phyloP scores from a whole-genome alignment of 1,140 invertebrate genomes.

The Hermatobates lingyangjiaoensis region DNA sequence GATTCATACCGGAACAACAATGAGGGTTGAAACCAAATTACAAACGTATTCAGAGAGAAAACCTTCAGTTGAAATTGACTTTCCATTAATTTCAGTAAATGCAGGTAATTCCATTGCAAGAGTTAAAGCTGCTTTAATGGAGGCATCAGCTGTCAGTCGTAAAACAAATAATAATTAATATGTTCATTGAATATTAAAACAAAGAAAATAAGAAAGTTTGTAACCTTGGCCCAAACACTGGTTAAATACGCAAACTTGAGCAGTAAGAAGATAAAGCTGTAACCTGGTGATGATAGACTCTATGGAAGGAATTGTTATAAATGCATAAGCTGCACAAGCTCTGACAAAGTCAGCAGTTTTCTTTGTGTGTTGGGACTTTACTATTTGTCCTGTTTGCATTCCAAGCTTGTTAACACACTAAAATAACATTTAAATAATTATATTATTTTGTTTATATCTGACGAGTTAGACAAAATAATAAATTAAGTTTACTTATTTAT shows the following conservation, averaged over 20 bases:
- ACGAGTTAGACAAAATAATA: conserved; percentile 4
- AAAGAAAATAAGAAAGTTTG: conserved; percentile 2
- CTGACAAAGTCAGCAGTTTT: conserved; percentile 69
- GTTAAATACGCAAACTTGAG: conserved; percentile 75
- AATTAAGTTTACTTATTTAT: neutral
- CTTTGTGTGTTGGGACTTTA: conserved; percentile 56
- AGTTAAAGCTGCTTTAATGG: conserved; percentile 70
- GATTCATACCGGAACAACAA: conserved; percentile 61
- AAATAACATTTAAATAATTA: conserved; percentile 16
- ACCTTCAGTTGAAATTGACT: conserved; percentile 46
- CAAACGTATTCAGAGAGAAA: conserved; percentile 51
- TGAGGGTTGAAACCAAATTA: conserved; percentile 62
- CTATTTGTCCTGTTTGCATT: conserved; percentile 48
- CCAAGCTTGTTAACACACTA: conserved; percentile 62
- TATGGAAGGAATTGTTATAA: conserved; percentile 88
- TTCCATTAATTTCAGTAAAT: conserved; percentile 54
- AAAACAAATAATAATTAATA: conserved; percentile 16
- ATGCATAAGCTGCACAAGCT: conserved; percentile 88
- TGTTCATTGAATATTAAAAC: neutral
- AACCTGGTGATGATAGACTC: conserved; percentile 50
- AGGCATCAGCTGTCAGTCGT: conserved; percentile 86
- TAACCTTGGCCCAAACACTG: conserved; percentile 79
- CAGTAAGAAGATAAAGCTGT: conserved; percentile 68
- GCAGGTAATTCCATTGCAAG: conserved; percentile 59
- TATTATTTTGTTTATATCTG: conserved; percentile 6